A percentile compares a stretch with the other conserved stretches of the same genome.
Evolutionary conservation across 2,113 vertebrate species (phyloP).

Genomic region (Piliocolobus tephrosceles): DNA sequence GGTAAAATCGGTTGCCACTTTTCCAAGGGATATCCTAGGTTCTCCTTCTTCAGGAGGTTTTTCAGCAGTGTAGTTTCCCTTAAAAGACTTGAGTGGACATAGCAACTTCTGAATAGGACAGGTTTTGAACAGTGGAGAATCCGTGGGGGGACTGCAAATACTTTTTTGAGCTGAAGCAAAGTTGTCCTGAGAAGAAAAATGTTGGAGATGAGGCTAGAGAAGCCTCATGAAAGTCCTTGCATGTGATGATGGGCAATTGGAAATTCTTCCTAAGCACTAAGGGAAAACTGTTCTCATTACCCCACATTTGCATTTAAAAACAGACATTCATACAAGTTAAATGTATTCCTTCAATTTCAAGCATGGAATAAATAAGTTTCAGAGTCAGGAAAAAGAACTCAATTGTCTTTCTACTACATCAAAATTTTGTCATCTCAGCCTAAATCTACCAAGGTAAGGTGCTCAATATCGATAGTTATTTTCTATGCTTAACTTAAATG

Average conservation of each 20-base stretch:
- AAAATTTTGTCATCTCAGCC: background rate
- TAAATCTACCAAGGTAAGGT: background rate
- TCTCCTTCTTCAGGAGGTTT: background rate
- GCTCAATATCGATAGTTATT: background rate
- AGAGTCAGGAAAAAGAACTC: background rate
- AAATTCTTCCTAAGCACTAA: background rate
- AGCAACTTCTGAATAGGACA: background rate
- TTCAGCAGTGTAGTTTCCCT: background rate
- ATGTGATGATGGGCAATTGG: too few relatives aligned
- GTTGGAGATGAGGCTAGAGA: background rate
- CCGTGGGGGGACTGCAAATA: background rate
- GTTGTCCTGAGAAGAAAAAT: background rate
- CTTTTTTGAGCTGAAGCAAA: background rate
- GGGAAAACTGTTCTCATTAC: background rate
- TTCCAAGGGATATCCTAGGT: background rate
- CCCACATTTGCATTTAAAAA: background rate
- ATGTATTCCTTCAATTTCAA: background rate
- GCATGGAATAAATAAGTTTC: background rate
- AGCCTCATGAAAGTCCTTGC: background rate
- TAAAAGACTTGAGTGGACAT: background rate
- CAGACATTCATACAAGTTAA: background rate
- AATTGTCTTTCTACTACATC: background rate
- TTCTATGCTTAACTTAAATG: background rate
- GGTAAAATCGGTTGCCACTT: background rate
- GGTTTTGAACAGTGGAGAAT: background rate